Percentiles rank a stretch among this genome's conserved stretches.
These are phyloP conservation scores for Leptatherina wallacei DNA, from an alignment of 2,797 vertebrate genomes.

Conservation along the genomic window DNA sequence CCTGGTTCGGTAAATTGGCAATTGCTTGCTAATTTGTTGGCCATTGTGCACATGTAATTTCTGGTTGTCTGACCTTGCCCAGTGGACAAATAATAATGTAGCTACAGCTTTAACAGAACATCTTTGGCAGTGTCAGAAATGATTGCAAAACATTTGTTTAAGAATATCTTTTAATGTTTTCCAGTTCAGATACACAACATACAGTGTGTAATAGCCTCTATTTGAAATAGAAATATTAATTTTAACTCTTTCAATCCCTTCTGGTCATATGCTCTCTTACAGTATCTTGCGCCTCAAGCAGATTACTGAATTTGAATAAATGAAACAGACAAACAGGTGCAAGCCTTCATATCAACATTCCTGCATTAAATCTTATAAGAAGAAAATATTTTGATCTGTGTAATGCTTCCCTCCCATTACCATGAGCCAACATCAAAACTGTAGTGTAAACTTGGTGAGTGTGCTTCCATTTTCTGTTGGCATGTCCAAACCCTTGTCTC, in stretches of 20 bases:
- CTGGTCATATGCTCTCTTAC: constrained; percentile 77
- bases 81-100: not conserved
- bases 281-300: constrained; percentile 80
- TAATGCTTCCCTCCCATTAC: constrained; percentile 44
- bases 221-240: constrained; percentile 89
- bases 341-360: constrained; percentile 79
- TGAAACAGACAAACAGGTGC: constrained; percentile 86
- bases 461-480: constrained; percentile 83
- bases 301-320: constrained; percentile 83
- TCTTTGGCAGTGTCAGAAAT: constrained; percentile 21
- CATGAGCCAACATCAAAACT: constrained; percentile 75
- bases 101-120: not conserved
- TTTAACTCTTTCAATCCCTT: constrained; percentile 78
- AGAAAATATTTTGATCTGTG: constrained; percentile 73
- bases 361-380: constrained; percentile 70
- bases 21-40: not conserved
- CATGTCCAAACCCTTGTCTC: constrained; percentile 56
- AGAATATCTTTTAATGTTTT: constrained; percentile 88
- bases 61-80: not conserved
- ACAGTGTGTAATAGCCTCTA: constrained; percentile 89
- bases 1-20: not conserved
- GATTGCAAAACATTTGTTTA: constrained; percentile 72
- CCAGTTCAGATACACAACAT: constrained; percentile 88
- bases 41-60: not conserved
- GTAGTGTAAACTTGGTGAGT: constrained; percentile 81